Evolutionary conservation across 2,113 vertebrate genomes (phyloP), one percentile per base, ranked within the genome.

Genomic region (Oophaga pumilio): DNA sequence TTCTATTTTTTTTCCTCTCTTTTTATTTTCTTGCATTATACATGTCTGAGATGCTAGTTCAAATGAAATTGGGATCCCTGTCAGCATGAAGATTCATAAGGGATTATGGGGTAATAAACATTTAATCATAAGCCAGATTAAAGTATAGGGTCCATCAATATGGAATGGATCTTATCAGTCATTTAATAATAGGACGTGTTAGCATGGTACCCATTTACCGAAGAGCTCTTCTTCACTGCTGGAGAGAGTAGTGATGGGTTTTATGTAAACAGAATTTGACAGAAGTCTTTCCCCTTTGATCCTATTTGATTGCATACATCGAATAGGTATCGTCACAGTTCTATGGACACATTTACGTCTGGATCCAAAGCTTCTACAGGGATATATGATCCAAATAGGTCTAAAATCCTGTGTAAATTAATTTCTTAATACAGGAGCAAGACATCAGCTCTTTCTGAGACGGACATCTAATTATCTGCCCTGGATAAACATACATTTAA

Each of bases 21-120:
- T 26, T 50, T 53, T 83, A 83, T 24, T 68, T 83, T 50, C 22
- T 53, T 14, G 64, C 22, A 52, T 69, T 69, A 64, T 52, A 83
- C 20, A 77, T 77, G 49, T 24, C 50, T 52, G 60, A 15, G 4
- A n/a, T 50, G 14, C 43, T 68, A 17, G 62, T 69, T 66, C 20
- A 50, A 50, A 66, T 64, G 20, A 82, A 28, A 66, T n/a, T 68
- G 7, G 50, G 60, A 66, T 83, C 69, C 22, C n/a, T 52, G 64
- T 69, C 62, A 26, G 28, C 26, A 53, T 53, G 49, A 13, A 52
- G n/a, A 50, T 14, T 68, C 20, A 26, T 6, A 12, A 68, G 18
- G 33, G 60, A 64, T 68, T 24, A 8, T 11, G 15, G 14, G n/a
- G 76, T 7, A 52, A 77, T 77, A 68, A 68, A 68, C 62, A 68